These are phyloP conservation scores for Aleiodes alternator DNA, from an alignment of 2,888 invertebrate species.

Conservation along the genomic window DNA sequence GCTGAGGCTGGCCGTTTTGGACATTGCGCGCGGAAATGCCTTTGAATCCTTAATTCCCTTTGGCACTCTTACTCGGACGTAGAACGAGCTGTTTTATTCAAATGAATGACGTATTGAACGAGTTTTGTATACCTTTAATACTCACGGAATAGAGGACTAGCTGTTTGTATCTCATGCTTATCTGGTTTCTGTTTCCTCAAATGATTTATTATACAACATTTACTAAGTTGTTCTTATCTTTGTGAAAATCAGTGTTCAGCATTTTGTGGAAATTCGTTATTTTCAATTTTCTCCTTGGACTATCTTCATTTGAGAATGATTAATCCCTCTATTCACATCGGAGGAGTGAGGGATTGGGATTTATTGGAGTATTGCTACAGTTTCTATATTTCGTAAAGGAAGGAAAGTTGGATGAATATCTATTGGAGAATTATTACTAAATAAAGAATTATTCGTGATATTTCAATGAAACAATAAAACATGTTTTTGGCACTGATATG, in stretches of 20 bases:
- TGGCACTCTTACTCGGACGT: conserved; percentile 75
- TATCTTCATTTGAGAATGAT: neutral
- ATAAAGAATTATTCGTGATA: too few species aligned
- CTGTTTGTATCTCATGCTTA: conserved; percentile 65
- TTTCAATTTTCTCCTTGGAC: neutral
- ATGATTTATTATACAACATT: conserved; percentile 25
- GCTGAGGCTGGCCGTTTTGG: conserved; percentile 68
- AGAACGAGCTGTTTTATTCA: conserved; percentile 74
- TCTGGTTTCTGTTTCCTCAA: conserved; percentile 57
- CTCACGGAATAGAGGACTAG: conserved; percentile 55
- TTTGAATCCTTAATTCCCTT: conserved; percentile 76
- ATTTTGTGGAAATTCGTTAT: conserved; percentile 8
- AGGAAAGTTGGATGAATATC: too few species aligned
- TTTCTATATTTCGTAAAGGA: too few species aligned
- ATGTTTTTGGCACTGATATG: too few species aligned
- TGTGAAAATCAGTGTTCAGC: neutral
- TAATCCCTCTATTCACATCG: too few species aligned
- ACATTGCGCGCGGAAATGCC: conserved; percentile 73
- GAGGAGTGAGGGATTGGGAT: too few species aligned
- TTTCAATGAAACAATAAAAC: too few species aligned
- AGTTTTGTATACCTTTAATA: conserved; percentile 73
- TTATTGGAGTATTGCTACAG: too few species aligned
- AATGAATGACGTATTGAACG: conserved; percentile 75
- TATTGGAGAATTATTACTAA: too few species aligned
- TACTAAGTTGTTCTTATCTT: conserved; percentile 3